A percentile compares a stretch with the other conserved stretches of the same genome.
phyloP scores from a whole-genome alignment of 2,113 vertebrate genomes.

The Emydocephalus ijimae region DNA sequence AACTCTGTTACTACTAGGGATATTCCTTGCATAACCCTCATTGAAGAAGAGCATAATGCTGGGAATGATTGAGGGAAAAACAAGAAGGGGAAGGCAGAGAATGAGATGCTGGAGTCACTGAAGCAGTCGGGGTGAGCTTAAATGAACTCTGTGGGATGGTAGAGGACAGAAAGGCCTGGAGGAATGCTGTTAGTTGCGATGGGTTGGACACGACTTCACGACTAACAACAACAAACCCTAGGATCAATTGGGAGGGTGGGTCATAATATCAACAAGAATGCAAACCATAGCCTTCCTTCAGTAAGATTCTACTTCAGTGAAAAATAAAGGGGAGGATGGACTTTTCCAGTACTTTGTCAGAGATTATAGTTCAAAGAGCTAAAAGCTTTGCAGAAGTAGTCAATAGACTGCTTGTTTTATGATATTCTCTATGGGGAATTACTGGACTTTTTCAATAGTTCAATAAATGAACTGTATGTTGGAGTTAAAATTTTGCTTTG shows the following conservation, averaged over 20 bases:
- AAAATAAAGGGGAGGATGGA: neutral
- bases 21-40: neutral
- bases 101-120: too few relatives aligned
- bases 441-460: neutral
- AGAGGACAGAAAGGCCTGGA: too few relatives aligned
- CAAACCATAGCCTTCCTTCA: neutral
- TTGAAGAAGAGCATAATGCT: too few relatives aligned
- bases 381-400: neutral
- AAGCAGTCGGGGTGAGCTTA: too few relatives aligned
- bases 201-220: too few relatives aligned
- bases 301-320: neutral
- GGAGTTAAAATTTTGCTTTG: neutral
- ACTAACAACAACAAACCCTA: neutral
- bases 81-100: too few relatives aligned
- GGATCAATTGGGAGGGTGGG: neutral
- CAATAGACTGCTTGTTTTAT: neutral
- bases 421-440: constrained; percentile 17
- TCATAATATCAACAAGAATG: neutral
- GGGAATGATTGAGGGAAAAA: too few relatives aligned
- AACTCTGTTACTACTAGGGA: neutral
- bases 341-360: neutral
- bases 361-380: neutral
- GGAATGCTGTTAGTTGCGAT: too few relatives aligned
- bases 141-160: too few relatives aligned
- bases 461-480: constrained; percentile 8